Base-by-base conservation (phyloP, 1,140 invertebrate species). In the Panagrolaimus sp. region DNA sequence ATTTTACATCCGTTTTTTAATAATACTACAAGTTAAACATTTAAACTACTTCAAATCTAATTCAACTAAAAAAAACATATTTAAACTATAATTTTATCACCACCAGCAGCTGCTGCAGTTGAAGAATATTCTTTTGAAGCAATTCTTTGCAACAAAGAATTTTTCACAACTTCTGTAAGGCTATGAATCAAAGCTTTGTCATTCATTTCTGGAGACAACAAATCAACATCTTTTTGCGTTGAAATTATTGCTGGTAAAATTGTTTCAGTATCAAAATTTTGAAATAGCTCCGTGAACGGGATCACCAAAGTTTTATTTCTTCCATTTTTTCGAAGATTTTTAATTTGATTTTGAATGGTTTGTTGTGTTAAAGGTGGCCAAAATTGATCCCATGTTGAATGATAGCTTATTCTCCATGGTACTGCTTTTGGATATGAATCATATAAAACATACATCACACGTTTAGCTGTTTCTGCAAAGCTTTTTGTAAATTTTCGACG, bases 131-230 rank as follows among this genome's bases (percentile, higher is more conserved):
- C 51, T 14, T 48, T 48, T 11, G 1, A 11, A 20, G 51, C 51
- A 57, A 27, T 27, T 57, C 27, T 57, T 57, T 20, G 20, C n/a
- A 74, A 61, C 8, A 74, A 43, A 13, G 73, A 47, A 42, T 74
- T 74, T 48, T 74, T 74, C 44, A 74, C 42, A 16, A 74, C 45
- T 69, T 74, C 73, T 11, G 71, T 46, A 5, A 74, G 25, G 9
- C 51, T 44, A 43, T 74, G 72, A 20, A 53, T 23, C 31, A 74
- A 51, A 20, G 45, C 42, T n/a, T 23, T 42, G 38, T 74, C 68
- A 20, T 38, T 38, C 7, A 43, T 13, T n/a, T 71, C 46, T 13
- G 73, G 73, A 25, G 38, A 38, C 27, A 74, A 20, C 13, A 74
- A 43, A 42, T 44, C 38, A 25, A 64, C 72, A 47, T 74, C 14